Evolutionary conservation across 2,113 vertebrate species (phyloP), one percentile per base, ranked within the genome.

Genomic region (Aspiorhynchus laticeps): DNA sequence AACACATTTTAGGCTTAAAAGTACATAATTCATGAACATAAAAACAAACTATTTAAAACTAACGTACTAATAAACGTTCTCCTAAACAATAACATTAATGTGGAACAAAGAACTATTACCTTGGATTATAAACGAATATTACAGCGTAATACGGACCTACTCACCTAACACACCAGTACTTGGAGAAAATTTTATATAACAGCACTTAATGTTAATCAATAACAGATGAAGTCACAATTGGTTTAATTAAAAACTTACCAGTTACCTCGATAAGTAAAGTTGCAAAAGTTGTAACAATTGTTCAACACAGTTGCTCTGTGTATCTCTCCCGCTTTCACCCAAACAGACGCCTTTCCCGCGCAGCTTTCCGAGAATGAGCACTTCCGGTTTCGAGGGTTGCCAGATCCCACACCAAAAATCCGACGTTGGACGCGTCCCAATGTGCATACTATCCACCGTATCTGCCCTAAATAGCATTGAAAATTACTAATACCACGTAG

Each of bases 291-390:
- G 26, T 48, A 24, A 51, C 17, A 48, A 51, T 7, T 81, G 79
- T 28, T 83, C n/a, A 7, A 4, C 21, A 61, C 21, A 31, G 80
- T 33, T 36, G 17, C 36, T 31, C 12, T n/a, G 24, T 48, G 80
- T 61, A 7, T 67, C 17, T 9, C 26, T 53, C 69, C 43, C 79
- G 61, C 69, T 77, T 33, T 74, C 87, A 85, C 28, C 83, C 43
- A 80, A 88, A 81, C 76, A 85, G 21, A 9, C 48, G 31, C 31
- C 24, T 88, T 88, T 88, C 87, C 87, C 87, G 87, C 87, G 69
- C 87, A 77, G 67, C 8, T 41, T 76, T 82, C 46, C 48, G 28
- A 63, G 11, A 74, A 26, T 2, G 15, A 65, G 41, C 9, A 65
- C 15, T 77, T 88, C 87, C 87, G 77, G 84, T 26, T 69, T 56